Base-by-base conservation (phyloP, 2,888 invertebrate genomes). In the Ochropleura plecta region DNA sequence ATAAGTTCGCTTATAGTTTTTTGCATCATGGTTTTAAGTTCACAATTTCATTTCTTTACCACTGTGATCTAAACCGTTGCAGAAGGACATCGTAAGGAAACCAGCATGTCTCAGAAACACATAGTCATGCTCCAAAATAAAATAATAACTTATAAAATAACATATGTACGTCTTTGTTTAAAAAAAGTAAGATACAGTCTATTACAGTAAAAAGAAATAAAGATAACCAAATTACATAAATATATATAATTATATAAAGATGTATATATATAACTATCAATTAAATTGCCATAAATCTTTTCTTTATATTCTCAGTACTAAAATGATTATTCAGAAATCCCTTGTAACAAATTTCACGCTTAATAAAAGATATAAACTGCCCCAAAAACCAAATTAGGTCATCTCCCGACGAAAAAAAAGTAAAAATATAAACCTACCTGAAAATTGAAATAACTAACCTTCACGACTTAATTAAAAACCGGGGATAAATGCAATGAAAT, bases 401-500 rank as follows among this genome's bases (percentile, higher is more conserved):
- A 76, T 73, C 60, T 59, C 12, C 20, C 51, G 60, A 64, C 49
- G 59, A 55, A 79, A 82, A 81, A 73, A 65, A 46, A 16, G n/a
- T 5, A 55, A 55, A 57, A 67, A 68, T 62, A 70, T 59, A 73
- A 65, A 18, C 55, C 46, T 42, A 62, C 79, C 65, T 18, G 10
- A 68, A 82, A 73, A 76, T 74, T 69, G n/a, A 68, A 64, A 70
- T 82, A 76, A 76, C 70, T 69, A 72, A 79, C 64, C 68, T 64
- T 63, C 20, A 55, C 48, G 69, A 83, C 80, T 75, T 82, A 78
- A 80, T 83, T 86, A 79, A 85, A 87, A 81, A 73, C 76, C 71
- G 48, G 71, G 76, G 48, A 70, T 86, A 89, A 89, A 88, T 88
- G 86, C 86, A 90, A 91, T 93, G 90, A 93, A 93, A 94, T 94